These are phyloP conservation scores for Helicoverpa zea DNA, from an alignment of 1,140 invertebrate genomes.

Conservation along the genomic window DNA sequence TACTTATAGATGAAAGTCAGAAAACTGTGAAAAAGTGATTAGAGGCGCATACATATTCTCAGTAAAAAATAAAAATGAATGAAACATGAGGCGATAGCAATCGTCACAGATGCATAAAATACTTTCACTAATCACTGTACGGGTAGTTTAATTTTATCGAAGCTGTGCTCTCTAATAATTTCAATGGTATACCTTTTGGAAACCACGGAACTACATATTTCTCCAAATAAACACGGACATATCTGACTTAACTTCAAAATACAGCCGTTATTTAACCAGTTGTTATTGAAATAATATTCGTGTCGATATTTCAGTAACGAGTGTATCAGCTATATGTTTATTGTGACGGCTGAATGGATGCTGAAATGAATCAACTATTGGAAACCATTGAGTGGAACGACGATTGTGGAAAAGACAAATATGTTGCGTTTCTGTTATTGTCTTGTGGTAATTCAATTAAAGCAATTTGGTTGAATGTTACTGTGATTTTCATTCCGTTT, in stretches of 20 bases:
- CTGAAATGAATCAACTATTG: conserved; percentile 45
- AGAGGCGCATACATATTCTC: no score
- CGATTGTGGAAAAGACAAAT: conserved; percentile 46
- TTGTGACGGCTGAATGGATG: conserved; percentile 28
- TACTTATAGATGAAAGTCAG: no score
- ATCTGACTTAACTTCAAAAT: neutral
- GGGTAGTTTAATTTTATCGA: no score
- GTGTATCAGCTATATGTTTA: conserved; percentile 18
- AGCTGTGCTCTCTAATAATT: no score
- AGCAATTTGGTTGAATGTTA: neutral
- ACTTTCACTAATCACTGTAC: no score
- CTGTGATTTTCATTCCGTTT: neutral
- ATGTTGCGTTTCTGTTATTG: conserved; percentile 12
- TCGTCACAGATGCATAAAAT: no score
- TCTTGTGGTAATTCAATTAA: conserved; percentile 18
- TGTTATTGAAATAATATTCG: conserved; percentile 51
- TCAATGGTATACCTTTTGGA: no score
- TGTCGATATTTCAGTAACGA: conserved; percentile 30
- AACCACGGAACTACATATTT: neutral
- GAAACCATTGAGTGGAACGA: neutral
- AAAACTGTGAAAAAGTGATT: no score
- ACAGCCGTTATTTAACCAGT: conserved; percentile 16
- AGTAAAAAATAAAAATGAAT: no score
- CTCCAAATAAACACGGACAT: no score
- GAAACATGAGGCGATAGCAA: no score